Evolutionary conservation across 2,113 vertebrate species (phyloP).

Genomic region (Zapornia atra): DNA sequence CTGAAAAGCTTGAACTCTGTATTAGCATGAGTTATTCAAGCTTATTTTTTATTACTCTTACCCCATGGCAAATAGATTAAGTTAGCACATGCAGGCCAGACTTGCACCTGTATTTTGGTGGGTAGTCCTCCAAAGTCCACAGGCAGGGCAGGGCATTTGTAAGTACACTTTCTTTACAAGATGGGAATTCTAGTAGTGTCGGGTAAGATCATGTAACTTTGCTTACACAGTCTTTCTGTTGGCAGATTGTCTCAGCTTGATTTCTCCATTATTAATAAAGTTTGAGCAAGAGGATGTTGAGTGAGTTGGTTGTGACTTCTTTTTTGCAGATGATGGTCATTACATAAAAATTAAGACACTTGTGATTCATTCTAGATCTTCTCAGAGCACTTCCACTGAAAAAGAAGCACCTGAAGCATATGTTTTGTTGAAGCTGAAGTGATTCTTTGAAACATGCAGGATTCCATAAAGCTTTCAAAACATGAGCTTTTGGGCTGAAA

Average conservation of each 20-base stretch:
- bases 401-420: background rate
- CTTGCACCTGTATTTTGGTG: background rate
- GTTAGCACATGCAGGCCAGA: background rate
- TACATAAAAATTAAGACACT: background rate
- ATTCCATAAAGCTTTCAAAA: background rate
- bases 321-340: background rate
- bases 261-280: background rate
- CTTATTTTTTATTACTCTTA: background rate
- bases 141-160: background rate
- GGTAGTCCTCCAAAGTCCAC: background rate
- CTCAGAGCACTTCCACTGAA: background rate
- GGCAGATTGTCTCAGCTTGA: background rate
- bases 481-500: background rate
- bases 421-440: background rate
- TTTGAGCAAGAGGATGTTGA: background rate
- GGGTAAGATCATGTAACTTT: background rate
- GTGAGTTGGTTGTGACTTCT: background rate
- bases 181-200: background rate
- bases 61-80: background rate
- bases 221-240: background rate
- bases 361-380: background rate
- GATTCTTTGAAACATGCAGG: background rate
- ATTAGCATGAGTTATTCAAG: background rate
- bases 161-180: background rate
- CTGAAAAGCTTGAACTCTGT: background rate